Evolutionary conservation across 2,113 vertebrate genomes (phyloP).

Genomic region (Gallinago paraguaiae): DNA sequence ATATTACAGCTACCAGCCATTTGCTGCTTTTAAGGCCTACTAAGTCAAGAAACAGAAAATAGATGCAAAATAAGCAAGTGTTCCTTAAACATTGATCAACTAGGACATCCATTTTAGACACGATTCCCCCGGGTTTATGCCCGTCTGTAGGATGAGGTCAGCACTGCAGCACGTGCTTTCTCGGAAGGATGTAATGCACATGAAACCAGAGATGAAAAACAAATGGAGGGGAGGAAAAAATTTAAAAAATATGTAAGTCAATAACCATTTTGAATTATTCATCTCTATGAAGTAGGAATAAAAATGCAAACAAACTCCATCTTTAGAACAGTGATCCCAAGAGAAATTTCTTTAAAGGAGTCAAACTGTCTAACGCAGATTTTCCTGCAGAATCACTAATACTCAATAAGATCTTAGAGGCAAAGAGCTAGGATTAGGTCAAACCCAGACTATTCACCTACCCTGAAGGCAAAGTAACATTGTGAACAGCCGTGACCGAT

Average conservation of each 20-base stretch:
- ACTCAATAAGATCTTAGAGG: background rate
- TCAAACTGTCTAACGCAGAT: background rate
- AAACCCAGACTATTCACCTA: background rate
- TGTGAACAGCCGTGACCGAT: background rate
- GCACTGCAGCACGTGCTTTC: background rate
- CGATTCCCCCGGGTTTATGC: background rate
- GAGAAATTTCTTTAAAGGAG: background rate
- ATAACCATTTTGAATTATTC: conserved; percentile 60
- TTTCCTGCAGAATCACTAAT: background rate
- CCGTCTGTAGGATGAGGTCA: background rate
- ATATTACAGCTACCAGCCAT: background rate
- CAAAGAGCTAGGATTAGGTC: background rate
- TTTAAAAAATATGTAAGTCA: background rate
- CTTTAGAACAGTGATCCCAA: background rate
- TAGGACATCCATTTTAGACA: background rate
- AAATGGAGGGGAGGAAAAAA: background rate
- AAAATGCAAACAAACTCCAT: conserved; percentile 24
- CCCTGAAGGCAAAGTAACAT: background rate
- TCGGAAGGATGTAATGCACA: background rate
- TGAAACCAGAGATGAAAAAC: conserved; percentile 35
- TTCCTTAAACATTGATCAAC: background rate
- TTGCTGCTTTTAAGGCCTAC: background rate
- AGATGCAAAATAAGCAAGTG: background rate
- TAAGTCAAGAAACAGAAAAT: background rate
- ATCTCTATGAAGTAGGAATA: conserved; percentile 30